Evolutionary conservation across 2,797 vertebrate genomes (phyloP), one percentile per base, ranked within the genome.

Genomic region (Luscinia luscinia): DNA sequence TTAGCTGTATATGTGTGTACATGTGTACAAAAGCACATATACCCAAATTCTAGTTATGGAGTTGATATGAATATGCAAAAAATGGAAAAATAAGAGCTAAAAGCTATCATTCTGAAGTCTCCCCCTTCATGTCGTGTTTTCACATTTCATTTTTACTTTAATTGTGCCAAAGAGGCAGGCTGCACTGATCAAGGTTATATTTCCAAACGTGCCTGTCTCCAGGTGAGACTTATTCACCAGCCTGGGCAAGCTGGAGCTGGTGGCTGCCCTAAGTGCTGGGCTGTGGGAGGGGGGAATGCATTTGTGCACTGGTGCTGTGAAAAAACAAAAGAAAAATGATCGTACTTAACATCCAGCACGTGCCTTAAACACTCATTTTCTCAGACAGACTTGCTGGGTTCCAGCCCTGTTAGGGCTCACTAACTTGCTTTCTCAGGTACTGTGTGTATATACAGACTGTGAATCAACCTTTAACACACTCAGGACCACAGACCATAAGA

Each of bases 401-500:
- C 28, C 32, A 36, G 67, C 23, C 22, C 36, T 26, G 5, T 27
- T 57, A 23, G 52, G 32, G 18, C 24, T 58, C 48, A 54, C 49
- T 34, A 34, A 34, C 34, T 34, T 34, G 34, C 34, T 34, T 34
- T 34, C 34, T 34, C 34, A 12, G 23, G 17, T 45, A 20, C 11
- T 62, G 3, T 27, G 2, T 41, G 26, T 28, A 11, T 48, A 6
- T 54, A 48, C 21, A 27, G 26, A 21, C 21, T 0, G 0, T 17
- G 19, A 30, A 19, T 26, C 46, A 49, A n/a, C 9, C 3, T 79
- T 63, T 46, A 57, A 34, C 12, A 24, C 2, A 3, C 21, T 15
- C 36, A 22, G 28, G n/a, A 51, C 38, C 1, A 2, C 38, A 75
- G 20, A 41, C 12, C 2, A 3, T 23, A 73, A 24, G 32, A 87